phyloP scores from a whole-genome alignment of 2,888 invertebrate species.

The Glaucopsyche alexis region DNA sequence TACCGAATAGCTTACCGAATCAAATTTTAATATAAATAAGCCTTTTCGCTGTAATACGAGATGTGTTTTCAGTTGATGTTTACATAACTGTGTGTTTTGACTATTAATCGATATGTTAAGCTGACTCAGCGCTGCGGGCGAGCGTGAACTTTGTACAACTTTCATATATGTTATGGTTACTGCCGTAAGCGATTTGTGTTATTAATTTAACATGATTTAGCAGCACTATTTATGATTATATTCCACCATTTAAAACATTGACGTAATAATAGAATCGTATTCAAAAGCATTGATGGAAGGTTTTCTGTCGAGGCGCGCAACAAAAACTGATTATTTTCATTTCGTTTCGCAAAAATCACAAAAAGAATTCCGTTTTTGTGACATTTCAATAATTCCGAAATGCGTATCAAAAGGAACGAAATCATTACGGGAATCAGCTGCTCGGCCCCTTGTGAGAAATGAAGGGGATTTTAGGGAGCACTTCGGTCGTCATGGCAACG shows the following conservation, averaged over 20 bases:
- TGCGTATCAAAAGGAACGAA: conserved; percentile 35
- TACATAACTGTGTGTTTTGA: conserved; percentile 10
- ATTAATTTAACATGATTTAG: neutral
- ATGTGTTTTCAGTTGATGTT: neutral
- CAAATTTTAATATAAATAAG: neutral
- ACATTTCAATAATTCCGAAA: conserved; percentile 33
- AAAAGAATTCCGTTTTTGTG: conserved; percentile 25
- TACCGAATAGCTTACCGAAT: neutral
- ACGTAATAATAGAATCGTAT: neutral
- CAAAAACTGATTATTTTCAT: neutral
- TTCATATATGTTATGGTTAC: conserved; percentile 5
- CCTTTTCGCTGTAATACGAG: neutral
- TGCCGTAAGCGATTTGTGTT: conserved; percentile 12
- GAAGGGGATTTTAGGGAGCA: conserved; percentile 55
- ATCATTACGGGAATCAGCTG: conserved; percentile 66
- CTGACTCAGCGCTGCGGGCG: neutral
- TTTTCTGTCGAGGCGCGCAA: neutral
- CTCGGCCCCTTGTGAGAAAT: conserved; percentile 53
- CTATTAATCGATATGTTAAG: neutral
- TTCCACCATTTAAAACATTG: neutral
- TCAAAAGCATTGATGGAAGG: neutral
- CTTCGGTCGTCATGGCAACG: conserved; percentile 55
- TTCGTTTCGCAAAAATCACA: conserved; percentile 14
- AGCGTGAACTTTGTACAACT: conserved; percentile 23
- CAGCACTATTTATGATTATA: neutral